Percentiles rank a stretch among this genome's conserved stretches.
phyloP scores from a whole-genome alignment of 2,113 vertebrate species.

The Clarias batrachus region DNA sequence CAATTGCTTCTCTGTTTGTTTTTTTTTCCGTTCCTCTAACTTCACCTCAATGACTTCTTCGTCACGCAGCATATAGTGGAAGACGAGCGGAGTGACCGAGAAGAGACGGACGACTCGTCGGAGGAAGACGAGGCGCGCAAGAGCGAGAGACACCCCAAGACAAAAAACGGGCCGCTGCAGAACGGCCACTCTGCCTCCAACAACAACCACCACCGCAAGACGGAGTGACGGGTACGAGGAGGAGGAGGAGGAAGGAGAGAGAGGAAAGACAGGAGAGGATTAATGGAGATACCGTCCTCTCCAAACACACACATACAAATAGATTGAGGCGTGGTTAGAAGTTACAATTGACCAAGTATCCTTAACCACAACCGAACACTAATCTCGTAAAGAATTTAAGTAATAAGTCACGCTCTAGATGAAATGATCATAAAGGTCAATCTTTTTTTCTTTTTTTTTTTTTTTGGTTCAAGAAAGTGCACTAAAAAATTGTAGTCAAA shows the following conservation, averaged over 20 bases:
- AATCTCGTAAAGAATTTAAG: neutral
- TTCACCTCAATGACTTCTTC: neutral
- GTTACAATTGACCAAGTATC: constrained; percentile 24
- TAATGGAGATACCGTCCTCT: neutral
- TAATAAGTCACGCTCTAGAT: neutral
- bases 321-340: neutral
- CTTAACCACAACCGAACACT: constrained; percentile 16
- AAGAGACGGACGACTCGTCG: constrained; percentile 85
- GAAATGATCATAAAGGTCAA: neutral
- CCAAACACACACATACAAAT: constrained; percentile 25
- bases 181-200: constrained; percentile 80
- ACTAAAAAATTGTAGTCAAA: constrained; percentile 12
- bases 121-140: constrained; percentile 73
- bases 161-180: constrained; percentile 78
- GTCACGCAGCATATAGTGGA: constrained; percentile 75
- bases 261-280: constrained; percentile 18
- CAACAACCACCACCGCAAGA: constrained; percentile 83
- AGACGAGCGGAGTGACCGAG: constrained; percentile 88
- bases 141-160: constrained; percentile 34
- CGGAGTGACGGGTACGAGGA: constrained; percentile 58
- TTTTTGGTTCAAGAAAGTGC: neutral
- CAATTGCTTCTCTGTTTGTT: neutral
- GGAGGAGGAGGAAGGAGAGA: constrained; percentile 34
- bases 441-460: neutral
- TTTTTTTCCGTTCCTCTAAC: neutral